Base-by-base conservation (phyloP, 2,888 invertebrate species). In the Dicranocentrus wangi region DNA sequence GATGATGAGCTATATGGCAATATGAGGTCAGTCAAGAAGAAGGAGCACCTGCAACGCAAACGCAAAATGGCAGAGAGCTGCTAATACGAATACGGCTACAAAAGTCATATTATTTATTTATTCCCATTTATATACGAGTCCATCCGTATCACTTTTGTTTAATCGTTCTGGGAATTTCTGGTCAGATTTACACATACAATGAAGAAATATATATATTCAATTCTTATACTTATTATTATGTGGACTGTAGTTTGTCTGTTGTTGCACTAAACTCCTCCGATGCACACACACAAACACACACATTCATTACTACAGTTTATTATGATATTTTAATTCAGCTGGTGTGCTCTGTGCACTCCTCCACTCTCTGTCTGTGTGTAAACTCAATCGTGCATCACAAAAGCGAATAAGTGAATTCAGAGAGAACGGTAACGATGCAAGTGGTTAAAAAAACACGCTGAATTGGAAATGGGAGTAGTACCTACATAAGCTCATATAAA, bases 151-250 rank as follows among this genome's bases (percentile, higher is more conserved):
- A 55, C 32, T 78, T 78, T n/a, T 55, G 13, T 55, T 70, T 32
- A 39, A 78, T 78, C 78, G 51, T 42, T 78, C 61, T 78, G 78
- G 78, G 78, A 78, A 78, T 70, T 70, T 78, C 65, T 63, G 39
- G 19, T 39, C 53, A 25, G 70, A 65, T 39, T 63, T 78, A 78
- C 78, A 70, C 78, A 77, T 69, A 68, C 43, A 42, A 60, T 61
- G 47, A 69, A 69, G 77, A 69, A 69, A 77, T 61, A 63, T 25
- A 43, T 23, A n/a, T 47, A 47, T 53, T 13, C 17, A 32, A 32
- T 63, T 15, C 17, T n/a, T 17, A 27, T n/a, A 25, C n/a, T 51
- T 53, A 39, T 39, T 5, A 13, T 39, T n/a, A n/a, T n/a, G n/a
- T n/a, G n/a, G n/a, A n/a, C n/a, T n/a, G n/a, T n/a, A n/a, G n/a